phyloP scores from a whole-genome alignment of 1,140 invertebrate species.

The Drosophila teissieri region DNA sequence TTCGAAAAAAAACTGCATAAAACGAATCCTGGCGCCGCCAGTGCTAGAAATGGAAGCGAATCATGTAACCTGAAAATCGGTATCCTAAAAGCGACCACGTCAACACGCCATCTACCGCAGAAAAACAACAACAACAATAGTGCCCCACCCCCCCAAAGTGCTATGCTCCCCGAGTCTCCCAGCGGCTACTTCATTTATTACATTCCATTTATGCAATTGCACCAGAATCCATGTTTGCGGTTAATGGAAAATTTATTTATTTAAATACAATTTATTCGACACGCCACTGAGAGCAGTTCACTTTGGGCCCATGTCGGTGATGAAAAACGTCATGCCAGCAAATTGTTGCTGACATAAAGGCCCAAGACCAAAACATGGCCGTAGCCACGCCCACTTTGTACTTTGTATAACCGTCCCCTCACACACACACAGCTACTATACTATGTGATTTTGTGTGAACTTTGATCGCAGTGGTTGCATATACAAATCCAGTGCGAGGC shows the following conservation, averaged over 20 bases:
- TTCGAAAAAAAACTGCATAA: conserved; percentile 13
- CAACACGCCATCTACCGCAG: conserved; percentile 64
- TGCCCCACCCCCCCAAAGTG: not conserved
- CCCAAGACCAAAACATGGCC: not conserved
- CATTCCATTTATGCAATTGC: conserved; percentile 78
- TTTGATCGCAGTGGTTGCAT: too few species aligned
- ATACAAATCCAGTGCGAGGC: too few species aligned
- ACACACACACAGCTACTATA: too few species aligned
- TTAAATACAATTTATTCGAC: conserved; percentile 76
- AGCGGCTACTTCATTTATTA: conserved; percentile 63
- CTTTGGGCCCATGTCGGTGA: conserved; percentile 2
- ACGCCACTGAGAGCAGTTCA: conserved; percentile 34
- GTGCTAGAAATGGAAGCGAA: conserved; percentile 4
- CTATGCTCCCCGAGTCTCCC: conserved; percentile 5
- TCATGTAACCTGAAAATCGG: not conserved
- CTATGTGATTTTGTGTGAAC: too few species aligned
- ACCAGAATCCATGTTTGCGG: conserved; percentile 78
- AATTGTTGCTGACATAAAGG: not conserved
- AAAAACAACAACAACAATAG: conserved; percentile 46
- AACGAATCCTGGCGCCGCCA: not conserved
- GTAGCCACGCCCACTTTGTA: not conserved
- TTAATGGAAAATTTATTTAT: conserved; percentile 82
- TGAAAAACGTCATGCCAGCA: not conserved
- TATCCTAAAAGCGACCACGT: conserved; percentile 52
- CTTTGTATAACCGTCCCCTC: not conserved